phyloP scores from a whole-genome alignment of 2,797 vertebrate genomes.

The Ambastaia sidthimunki region DNA sequence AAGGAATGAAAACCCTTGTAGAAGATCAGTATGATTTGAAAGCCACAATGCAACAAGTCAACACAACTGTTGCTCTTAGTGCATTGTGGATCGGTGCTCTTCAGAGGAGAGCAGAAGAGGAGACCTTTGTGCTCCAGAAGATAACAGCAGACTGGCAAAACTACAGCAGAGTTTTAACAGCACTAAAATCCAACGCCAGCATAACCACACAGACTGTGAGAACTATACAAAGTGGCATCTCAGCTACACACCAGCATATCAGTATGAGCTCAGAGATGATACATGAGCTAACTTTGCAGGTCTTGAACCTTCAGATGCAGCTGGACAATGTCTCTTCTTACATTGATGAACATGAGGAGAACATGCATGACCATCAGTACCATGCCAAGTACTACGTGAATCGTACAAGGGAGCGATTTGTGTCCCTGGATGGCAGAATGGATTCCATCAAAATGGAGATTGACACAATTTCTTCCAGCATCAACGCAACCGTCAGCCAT shows the following conservation, averaged over 20 bases:
- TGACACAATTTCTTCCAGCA: constrained; percentile 88
- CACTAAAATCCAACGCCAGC: constrained; percentile 80
- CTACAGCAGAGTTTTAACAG: constrained; percentile 82
- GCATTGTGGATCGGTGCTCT: constrained; percentile 84
- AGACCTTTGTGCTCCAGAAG: constrained; percentile 88
- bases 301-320: constrained; percentile 90
- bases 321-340: constrained; percentile 89
- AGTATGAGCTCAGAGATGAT: constrained; percentile 85
- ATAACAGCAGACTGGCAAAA: constrained; percentile 90
- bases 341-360: constrained; percentile 92
- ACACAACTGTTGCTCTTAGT: constrained; percentile 86
- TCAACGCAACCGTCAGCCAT: constrained; percentile 92
- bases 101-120: constrained; percentile 88
- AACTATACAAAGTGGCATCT: constrained; percentile 80
- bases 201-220: constrained; percentile 81
- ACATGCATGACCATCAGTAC: constrained; percentile 91
- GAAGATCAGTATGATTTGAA: constrained; percentile 85
- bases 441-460: constrained; percentile 88
- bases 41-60: constrained; percentile 84
- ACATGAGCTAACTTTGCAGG: constrained; percentile 88
- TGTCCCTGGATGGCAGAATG: constrained; percentile 87
- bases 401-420: constrained; percentile 87
- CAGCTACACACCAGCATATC: constrained; percentile 79
- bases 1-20: constrained; percentile 82
- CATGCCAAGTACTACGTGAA: constrained; percentile 90